These are phyloP conservation scores for Eupsilia transversa DNA, from an alignment of 2,888 invertebrate species.

Conservation along the genomic window DNA sequence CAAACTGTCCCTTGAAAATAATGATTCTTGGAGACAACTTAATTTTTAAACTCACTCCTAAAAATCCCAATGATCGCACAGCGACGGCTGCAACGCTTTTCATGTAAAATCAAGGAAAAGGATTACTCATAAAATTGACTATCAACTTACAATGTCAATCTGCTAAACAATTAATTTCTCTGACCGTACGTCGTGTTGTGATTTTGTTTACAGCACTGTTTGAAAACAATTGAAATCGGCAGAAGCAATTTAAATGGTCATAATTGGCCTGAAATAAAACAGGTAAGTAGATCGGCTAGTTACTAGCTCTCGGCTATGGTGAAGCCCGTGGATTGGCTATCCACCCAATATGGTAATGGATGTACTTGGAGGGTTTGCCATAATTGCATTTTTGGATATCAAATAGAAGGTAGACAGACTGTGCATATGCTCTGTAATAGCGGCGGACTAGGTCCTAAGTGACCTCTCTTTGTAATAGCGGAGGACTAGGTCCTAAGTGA, in stretches of 20 bases:
- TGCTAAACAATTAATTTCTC: neutral
- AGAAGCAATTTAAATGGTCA: neutral
- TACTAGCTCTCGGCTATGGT: neutral
- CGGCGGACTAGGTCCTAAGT: neutral
- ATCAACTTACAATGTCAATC: neutral
- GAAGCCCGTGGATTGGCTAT: neutral
- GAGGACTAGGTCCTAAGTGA: too few relatives aligned
- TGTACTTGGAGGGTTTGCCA: neutral
- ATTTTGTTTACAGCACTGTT: neutral
- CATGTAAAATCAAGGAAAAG: neutral
- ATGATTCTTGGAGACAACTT: neutral
- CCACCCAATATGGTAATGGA: neutral
- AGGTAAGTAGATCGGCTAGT: neutral
- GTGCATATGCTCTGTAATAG: neutral
- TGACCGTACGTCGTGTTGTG: neutral
- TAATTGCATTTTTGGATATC: neutral
- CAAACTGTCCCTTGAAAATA: neutral
- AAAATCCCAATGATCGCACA: neutral
- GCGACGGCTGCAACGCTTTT: too few relatives aligned
- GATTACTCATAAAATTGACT: neutral
- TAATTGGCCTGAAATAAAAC: neutral
- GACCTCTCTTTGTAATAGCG: too few relatives aligned
- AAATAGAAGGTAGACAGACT: neutral
- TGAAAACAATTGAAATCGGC: neutral
- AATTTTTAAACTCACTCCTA: neutral